Evolutionary conservation across 2,797 vertebrate species (phyloP), one percentile per base, ranked within the genome.

Genomic region (Pseudochirops corinnae): DNA sequence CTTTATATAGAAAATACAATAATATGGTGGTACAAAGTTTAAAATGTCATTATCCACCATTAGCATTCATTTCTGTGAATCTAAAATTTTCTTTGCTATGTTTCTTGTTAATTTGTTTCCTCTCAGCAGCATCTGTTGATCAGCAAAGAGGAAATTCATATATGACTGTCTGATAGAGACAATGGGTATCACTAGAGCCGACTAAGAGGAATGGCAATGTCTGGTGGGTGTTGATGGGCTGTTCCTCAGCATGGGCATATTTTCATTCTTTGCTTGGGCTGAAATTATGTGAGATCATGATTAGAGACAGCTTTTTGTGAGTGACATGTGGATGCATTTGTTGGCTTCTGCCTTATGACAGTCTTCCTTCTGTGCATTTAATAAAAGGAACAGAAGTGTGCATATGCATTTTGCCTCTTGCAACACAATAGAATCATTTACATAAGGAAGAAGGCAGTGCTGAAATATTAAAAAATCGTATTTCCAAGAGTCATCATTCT

Each of bases 401-500:
- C 50, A 93, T 93, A 94, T 74, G 90, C 55, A 92, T 87, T 97
- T 91, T 96, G 74, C 93, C 92, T 93, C 93, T 98, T 28, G 0
- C 31, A 87, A 94, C 95, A 93, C 55, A 91, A 91, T 2, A 1
- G 97, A 97, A 97, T 93, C 92, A 55, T 93, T 94, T 95, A 50
- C 1, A 90, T 28, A 95, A 97, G 1, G 4, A 56, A 97, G 62
- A 95, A 97, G 1, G 4, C 58, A 97, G 62, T 12, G 91, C 1
- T 95, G 95, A 56, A 98, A 96, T 95, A 96, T 94, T 53, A 56
- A 4, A 4, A 95, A 96, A 91, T 93, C 90, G 0, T 82, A 56
- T 97, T 96, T 97, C 91, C 56, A 93, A 39, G 87, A 91, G 96
- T 97, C 93, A 95, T 96, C 53, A 92, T 93, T 50, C 93, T 74